A percentile compares a stretch with the other conserved stretches of the same genome.
These are phyloP conservation scores for Stichodactyla mertensii DNA, from an alignment of 64 coral and sea anemone genomes.

Conservation along the genomic window DNA sequence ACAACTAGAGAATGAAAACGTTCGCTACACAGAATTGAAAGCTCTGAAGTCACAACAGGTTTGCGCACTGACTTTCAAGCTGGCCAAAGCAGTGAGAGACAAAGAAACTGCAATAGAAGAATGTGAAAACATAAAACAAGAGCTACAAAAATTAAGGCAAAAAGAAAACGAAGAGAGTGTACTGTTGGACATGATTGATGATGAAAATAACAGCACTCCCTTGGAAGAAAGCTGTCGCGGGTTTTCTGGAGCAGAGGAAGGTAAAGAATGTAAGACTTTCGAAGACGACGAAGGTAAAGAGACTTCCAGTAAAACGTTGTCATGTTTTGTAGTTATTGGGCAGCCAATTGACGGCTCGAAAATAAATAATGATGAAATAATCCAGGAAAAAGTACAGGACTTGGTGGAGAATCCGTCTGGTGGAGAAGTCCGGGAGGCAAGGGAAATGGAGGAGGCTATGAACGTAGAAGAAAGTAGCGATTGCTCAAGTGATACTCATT, in stretches of 20 bases:
- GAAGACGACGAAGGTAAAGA: not conserved
- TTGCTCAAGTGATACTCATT: not conserved
- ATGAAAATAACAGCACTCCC: not conserved
- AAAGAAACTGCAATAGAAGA: constrained; percentile 43
- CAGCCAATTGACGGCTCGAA: not conserved
- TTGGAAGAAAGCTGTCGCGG: not conserved
- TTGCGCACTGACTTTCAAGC: constrained; percentile 60
- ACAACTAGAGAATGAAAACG: constrained; percentile 53
- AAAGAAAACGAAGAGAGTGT: not conserved
- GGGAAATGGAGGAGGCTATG: not conserved
- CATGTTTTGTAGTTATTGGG: not conserved
- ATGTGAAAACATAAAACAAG: not conserved
- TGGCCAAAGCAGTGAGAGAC: constrained; percentile 70
- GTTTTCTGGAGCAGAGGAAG: no score
- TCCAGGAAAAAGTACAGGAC: not conserved
- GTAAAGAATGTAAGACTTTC: no score
- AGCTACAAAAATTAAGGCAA: not conserved
- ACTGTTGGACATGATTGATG: not conserved
- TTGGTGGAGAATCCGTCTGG: not conserved
- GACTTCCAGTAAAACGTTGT: not conserved
- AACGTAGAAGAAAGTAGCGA: not conserved
- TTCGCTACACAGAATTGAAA: constrained; percentile 38
- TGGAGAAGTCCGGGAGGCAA: not conserved
- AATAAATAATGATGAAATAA: not conserved
- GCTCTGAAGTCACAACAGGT: constrained; percentile 71